These are phyloP conservation scores for Onchidella celtica DNA, from an alignment of 2,888 invertebrate species.

Conservation along the genomic window DNA sequence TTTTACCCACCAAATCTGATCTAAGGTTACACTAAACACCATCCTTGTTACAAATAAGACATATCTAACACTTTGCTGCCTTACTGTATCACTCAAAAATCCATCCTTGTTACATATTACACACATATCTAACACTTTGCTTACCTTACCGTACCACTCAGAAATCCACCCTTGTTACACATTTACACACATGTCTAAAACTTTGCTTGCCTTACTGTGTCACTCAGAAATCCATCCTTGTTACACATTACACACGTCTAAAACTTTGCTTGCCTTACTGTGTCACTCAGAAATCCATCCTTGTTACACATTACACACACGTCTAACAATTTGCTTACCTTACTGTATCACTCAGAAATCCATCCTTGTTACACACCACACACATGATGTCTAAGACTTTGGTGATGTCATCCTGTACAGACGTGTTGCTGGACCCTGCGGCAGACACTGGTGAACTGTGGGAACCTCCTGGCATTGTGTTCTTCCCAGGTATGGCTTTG, in stretches of 20 bases:
- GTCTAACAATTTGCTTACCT: constrained; percentile 58
- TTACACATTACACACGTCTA: not conserved
- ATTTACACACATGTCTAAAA: not conserved
- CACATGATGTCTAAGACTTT: constrained; percentile 54
- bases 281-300: not conserved
- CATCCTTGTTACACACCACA: constrained; percentile 67
- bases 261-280: not conserved
- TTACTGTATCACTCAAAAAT: constrained; percentile 63
- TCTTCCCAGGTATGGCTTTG: no score
- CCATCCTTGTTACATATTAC: constrained; percentile 67
- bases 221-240: not conserved
- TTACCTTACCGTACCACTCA: not conserved
- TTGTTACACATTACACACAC: not conserved
- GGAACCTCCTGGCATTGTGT: no score
- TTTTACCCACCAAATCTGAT: no score
- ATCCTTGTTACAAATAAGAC: not conserved
- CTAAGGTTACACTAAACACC: no score
- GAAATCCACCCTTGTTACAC: not conserved
- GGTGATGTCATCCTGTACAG: not conserved
- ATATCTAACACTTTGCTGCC: no score
- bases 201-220: not conserved
- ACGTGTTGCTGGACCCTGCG: no score
- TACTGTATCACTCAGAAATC: constrained; percentile 63
- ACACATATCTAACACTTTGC: constrained; percentile 55
- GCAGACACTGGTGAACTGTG: no score